Evolutionary conservation across 1,140 invertebrate genomes (phyloP).

Genomic region (Eupeodes corollae): DNA sequence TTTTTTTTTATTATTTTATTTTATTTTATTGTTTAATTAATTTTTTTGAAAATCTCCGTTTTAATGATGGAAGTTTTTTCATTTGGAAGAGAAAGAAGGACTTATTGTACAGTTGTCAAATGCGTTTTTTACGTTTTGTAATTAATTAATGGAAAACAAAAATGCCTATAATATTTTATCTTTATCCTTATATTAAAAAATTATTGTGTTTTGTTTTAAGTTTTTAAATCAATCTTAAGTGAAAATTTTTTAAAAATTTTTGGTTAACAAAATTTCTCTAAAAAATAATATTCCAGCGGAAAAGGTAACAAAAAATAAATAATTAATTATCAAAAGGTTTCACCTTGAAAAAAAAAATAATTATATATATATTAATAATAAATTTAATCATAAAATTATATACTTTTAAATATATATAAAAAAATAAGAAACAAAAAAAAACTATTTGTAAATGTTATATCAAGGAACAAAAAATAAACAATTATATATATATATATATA

Average conservation of each 20-base stretch:
- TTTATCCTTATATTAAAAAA: conserved; percentile 5
- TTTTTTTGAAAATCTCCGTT: conserved; percentile 3
- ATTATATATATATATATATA: conserved; percentile 14
- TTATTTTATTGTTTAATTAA: conserved; percentile 14
- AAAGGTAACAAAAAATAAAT: neutral
- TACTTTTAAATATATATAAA: conserved; percentile 9
- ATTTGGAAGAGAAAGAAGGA: conserved; percentile 31
- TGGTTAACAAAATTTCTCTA: conserved; percentile 13
- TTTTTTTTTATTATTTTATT: conserved; percentile 1
- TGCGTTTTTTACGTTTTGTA: too few species aligned
- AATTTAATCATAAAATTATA: neutral
- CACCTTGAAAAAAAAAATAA: neutral
- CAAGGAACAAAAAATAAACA: conserved; percentile 28
- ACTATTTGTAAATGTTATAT: conserved; percentile 16
- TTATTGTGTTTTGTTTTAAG: conserved; percentile 5
- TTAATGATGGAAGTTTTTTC: conserved; percentile 12
- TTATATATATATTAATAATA: neutral
- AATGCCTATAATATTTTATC: too few species aligned
- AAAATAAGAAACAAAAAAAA: conserved; percentile 10
- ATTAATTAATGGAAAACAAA: too few species aligned
- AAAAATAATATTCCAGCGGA: conserved; percentile 18
- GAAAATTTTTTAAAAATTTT: too few species aligned
- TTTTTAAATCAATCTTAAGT: conserved; percentile 9
- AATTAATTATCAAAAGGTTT: neutral
- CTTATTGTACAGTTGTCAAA: conserved; percentile 8